These are phyloP conservation scores for Notarius lentiginosus DNA, from an alignment of 2,113 vertebrate genomes.

Conservation along the genomic window DNA sequence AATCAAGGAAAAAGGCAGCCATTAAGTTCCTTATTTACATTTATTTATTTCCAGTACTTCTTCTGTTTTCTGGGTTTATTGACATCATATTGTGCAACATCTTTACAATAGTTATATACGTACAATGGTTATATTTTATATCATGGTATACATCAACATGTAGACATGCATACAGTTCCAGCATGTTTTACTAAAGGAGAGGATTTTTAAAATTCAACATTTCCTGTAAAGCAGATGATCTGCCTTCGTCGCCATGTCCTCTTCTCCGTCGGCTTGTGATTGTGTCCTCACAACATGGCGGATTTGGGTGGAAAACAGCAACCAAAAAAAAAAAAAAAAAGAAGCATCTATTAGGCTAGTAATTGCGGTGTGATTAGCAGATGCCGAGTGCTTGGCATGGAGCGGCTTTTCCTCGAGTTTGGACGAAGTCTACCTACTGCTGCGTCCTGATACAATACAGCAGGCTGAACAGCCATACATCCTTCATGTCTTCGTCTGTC, in stretches of 20 bases:
- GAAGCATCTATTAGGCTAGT: constrained; percentile 78
- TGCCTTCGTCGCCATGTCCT: not conserved
- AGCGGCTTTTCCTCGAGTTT: constrained; percentile 68
- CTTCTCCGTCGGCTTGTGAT: not conserved
- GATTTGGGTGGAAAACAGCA: constrained; percentile 48
- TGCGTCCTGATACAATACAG: constrained; percentile 81
- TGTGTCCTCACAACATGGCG: constrained; percentile 65
- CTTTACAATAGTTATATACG: not conserved
- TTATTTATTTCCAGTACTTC: too few species aligned
- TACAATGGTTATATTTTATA: not conserved
- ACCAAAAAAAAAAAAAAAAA: constrained; percentile 54
- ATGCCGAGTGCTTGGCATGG: constrained; percentile 73
- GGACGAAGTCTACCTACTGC: constrained; percentile 78
- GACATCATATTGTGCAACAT: not conserved
- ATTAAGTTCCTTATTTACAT: not conserved
- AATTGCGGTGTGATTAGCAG: constrained; percentile 80
- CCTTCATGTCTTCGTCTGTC: constrained; percentile 72
- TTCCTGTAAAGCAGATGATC: not conserved
- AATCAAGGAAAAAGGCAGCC: too few species aligned
- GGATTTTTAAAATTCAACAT: not conserved
- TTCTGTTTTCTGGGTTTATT: not conserved
- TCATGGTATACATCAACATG: not conserved
- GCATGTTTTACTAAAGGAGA: not conserved
- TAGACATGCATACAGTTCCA: not conserved
- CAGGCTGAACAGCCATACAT: constrained; percentile 75